Evolutionary conservation across 2,113 vertebrate species (phyloP).

Genomic region (Thamnophis sirtalis): DNA sequence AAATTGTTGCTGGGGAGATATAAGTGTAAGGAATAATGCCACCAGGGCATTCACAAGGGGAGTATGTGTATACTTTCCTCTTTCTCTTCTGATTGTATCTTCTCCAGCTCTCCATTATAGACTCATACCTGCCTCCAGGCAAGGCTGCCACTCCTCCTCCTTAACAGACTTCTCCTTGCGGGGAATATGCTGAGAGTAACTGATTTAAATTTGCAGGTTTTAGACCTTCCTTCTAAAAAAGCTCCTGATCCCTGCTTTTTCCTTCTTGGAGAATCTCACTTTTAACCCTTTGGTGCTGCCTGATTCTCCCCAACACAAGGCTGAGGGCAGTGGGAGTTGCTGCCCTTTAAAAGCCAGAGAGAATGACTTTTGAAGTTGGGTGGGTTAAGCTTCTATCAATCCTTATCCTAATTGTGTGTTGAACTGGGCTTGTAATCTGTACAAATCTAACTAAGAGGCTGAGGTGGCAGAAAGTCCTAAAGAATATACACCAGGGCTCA

Average conservation of each 20-base stretch:
- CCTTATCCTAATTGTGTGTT: neutral
- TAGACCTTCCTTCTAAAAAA: conserved; percentile 3
- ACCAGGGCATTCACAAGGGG: neutral
- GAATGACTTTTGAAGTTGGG: neutral
- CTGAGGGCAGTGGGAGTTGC: neutral
- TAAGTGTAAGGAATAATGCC: neutral
- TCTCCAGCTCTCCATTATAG: neutral
- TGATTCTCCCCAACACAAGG: neutral
- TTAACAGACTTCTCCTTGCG: neutral
- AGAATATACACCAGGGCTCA: neutral
- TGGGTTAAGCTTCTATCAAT: neutral
- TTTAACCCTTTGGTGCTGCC: neutral
- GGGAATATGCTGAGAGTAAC: neutral
- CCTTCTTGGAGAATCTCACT: conserved; percentile 11
- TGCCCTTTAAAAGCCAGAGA: neutral
- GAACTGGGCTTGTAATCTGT: neutral
- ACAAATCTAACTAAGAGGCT: neutral
- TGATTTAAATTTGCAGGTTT: conserved; percentile 10
- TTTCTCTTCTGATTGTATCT: neutral
- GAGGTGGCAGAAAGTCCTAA: neutral
- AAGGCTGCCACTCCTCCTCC: neutral
- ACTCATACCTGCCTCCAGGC: neutral
- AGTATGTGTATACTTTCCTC: neutral
- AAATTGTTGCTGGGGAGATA: neutral
- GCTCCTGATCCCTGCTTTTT: conserved; percentile 13